Conservation (phyloP, 1,140 invertebrate genomes). For the Lasioglossum baleicum region DNA sequence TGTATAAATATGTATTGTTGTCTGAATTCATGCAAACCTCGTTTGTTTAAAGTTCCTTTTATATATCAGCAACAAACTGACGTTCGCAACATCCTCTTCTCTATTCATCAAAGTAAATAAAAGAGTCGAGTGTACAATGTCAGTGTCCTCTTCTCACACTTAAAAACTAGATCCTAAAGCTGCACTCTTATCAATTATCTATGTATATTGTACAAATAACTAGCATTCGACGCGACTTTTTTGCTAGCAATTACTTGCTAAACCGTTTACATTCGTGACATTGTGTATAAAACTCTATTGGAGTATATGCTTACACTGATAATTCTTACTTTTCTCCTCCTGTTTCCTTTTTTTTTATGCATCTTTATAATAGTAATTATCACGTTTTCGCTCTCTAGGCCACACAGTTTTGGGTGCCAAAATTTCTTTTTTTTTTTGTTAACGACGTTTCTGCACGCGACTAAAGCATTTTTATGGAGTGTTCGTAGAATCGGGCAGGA, state of each 20-base stretch:
- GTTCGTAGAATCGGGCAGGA: slow-evolving; percentile 73
- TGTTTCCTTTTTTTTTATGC: slow-evolving; percentile 61
- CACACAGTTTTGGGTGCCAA: slow-evolving; percentile 77
- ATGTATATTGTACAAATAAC: slow-evolving; percentile 80
- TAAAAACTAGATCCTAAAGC: slow-evolving; percentile 77
- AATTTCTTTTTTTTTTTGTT: slow-evolving; percentile 61
- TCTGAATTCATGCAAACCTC: slow-evolving; percentile 75
- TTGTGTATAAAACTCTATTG: slow-evolving; percentile 80
- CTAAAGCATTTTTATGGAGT: slow-evolving; percentile 66
- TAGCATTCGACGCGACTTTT: slow-evolving; percentile 75
- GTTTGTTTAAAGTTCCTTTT: slow-evolving; percentile 71
- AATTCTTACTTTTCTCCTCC: slow-evolving; percentile 69
- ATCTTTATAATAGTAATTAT: slow-evolving; percentile 76
- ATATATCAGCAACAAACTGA: slow-evolving; percentile 72
- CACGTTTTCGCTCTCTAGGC: slow-evolving; percentile 80
- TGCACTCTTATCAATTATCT: slow-evolving; percentile 79
- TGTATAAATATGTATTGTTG: slow-evolving; percentile 80
- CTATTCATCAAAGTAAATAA: slow-evolving; percentile 75
- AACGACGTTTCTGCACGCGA: slow-evolving; percentile 64
- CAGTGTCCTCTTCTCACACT: slow-evolving; percentile 70
- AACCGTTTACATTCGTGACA: slow-evolving; percentile 78
- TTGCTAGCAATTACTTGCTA: slow-evolving; percentile 76
- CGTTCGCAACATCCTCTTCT: slow-evolving; percentile 65
- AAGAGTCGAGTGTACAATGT: slow-evolving; percentile 72
- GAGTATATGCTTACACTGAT: slow-evolving; percentile 79